Evolutionary conservation across 1,140 invertebrate genomes (phyloP).

Genomic region (Papilio machaon): DNA sequence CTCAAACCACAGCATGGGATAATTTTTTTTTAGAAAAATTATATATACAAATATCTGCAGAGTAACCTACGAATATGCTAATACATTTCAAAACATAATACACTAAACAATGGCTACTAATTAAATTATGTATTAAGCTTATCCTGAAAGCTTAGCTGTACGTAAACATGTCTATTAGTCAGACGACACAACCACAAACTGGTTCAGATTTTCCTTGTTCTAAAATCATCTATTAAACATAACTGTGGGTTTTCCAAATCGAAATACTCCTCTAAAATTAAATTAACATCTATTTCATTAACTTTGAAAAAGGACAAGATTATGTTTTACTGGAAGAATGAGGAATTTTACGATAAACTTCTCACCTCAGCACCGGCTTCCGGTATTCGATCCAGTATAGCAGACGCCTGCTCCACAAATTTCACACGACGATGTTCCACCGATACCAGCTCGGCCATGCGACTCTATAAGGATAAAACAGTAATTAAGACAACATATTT

Average conservation of each 20-base stretch:
- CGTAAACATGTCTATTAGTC: neutral
- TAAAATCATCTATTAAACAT: neutral
- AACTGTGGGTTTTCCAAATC: neutral
- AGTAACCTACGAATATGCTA: too few species aligned
- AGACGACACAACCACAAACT: neutral
- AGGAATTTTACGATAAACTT: neutral
- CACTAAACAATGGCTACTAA: neutral
- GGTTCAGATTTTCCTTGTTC: neutral
- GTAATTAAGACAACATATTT: neutral
- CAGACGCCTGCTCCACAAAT: slow-evolving; percentile 90
- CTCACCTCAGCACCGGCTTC: slow-evolving; percentile 87
- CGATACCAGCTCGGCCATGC: slow-evolving; percentile 88
- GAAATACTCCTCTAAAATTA: too few species aligned
- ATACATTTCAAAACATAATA: neutral
- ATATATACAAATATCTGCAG: too few species aligned
- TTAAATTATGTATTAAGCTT: neutral
- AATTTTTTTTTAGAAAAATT: too few species aligned
- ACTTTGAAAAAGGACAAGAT: neutral
- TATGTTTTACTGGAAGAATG: neutral
- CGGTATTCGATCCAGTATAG: slow-evolving; percentile 86
- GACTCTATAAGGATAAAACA: slow-evolving; percentile 82
- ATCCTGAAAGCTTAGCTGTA: neutral
- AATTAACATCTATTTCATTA: neutral
- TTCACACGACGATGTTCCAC: slow-evolving; percentile 87
- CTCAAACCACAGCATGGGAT: neutral